phyloP scores from a whole-genome alignment of 2,888 invertebrate species.

The Acheta domesticus region DNA sequence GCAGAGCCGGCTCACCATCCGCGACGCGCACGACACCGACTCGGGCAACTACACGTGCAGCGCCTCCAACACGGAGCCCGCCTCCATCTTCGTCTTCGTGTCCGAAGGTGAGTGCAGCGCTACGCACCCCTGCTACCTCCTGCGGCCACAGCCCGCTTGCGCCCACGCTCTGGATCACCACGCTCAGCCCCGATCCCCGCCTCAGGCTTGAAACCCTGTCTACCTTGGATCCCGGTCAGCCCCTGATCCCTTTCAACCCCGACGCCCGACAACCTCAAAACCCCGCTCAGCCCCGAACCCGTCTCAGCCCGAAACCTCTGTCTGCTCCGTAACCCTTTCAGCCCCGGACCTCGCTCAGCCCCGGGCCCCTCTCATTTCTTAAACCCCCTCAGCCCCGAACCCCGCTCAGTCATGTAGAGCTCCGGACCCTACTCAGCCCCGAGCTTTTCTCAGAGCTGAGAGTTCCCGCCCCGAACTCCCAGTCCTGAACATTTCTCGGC shows the following conservation, averaged over 20 bases:
- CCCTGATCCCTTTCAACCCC: background rate
- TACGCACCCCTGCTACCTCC: background rate
- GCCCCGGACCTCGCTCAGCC: too few relatives aligned
- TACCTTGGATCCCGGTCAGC: background rate
- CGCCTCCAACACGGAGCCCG: conserved; percentile 84
- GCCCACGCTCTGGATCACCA: background rate
- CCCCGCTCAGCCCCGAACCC: background rate
- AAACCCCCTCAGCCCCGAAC: too few relatives aligned
- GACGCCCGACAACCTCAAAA: background rate
- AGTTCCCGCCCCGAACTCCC: too few relatives aligned
- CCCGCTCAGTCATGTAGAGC: too few relatives aligned
- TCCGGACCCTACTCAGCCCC: too few relatives aligned
- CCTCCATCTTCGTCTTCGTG: conserved; percentile 85
- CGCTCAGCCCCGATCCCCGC: background rate
- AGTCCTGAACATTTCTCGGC: too few relatives aligned
- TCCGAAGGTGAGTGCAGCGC: conserved; percentile 68
- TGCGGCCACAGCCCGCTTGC: too few relatives aligned
- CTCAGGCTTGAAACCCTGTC: too few relatives aligned
- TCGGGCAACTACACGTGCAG: conserved; percentile 90
- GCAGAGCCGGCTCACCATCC: conserved; percentile 79
- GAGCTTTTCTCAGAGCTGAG: too few relatives aligned
- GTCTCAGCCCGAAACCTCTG: too few relatives aligned
- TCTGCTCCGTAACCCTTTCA: too few relatives aligned
- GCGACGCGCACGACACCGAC: conserved; percentile 76
- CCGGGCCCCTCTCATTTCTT: too few relatives aligned